A percentile compares a stretch with the other conserved stretches of the same genome.
phyloP scores from a whole-genome alignment of 2,797 vertebrate species.

The Picus viridis region DNA sequence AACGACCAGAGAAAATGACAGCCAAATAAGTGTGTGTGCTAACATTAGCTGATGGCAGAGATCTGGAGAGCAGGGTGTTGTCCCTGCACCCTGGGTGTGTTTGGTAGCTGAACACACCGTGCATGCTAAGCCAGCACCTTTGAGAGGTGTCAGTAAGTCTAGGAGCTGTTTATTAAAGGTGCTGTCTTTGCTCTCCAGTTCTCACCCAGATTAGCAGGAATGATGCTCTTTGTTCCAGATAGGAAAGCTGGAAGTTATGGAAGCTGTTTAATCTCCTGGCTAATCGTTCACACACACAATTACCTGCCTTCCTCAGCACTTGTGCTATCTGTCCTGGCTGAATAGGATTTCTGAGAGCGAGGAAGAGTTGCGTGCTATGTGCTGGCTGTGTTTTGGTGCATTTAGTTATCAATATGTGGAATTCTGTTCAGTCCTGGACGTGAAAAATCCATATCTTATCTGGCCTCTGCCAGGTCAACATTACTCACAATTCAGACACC shows the following conservation, averaged over 20 bases:
- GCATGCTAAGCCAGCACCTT: neutral
- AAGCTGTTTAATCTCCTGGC: neutral
- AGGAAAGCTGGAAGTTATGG: neutral
- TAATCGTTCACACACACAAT: neutral
- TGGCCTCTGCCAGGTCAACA: slow-evolving; percentile 69
- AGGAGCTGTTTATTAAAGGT: neutral
- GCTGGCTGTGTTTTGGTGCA: neutral
- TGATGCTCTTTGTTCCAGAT: neutral
- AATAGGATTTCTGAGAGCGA: neutral
- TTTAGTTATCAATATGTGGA: slow-evolving; percentile 64
- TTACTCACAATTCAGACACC: slow-evolving; percentile 73
- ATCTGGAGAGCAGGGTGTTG: neutral
- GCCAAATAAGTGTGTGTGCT: neutral
- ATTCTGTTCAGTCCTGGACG: slow-evolving; percentile 49
- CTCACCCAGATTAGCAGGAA: neutral
- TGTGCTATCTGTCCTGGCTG: neutral
- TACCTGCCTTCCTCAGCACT: neutral
- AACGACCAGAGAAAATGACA: neutral
- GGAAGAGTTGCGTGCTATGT: slow-evolving; percentile 9
- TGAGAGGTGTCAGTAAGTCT: neutral
- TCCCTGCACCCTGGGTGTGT: neutral
- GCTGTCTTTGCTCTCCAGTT: neutral
- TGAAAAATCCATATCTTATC: slow-evolving; percentile 69
- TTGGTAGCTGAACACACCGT: neutral
- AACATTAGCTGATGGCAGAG: neutral